Evolutionary conservation across 2,888 invertebrate genomes (phyloP), one percentile per base, ranked within the genome.

Genomic region (Torymus tubicola): DNA sequence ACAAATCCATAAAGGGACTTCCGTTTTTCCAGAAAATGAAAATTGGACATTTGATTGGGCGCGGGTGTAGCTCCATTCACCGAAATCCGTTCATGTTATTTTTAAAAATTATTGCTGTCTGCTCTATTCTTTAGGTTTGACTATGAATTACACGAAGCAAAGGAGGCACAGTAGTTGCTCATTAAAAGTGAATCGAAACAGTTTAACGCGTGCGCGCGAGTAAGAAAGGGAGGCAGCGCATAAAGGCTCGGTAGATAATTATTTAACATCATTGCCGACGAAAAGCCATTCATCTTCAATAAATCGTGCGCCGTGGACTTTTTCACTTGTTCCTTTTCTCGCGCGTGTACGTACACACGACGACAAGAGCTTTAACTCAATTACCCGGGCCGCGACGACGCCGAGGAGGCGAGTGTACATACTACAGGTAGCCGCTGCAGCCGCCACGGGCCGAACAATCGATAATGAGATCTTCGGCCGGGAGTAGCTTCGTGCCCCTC

Each of bases 391-490:
- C 53, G 8, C 52, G 71, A 50, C 1, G 70, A 18, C 16, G 71
- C 74, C 58, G 65, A 31, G 18, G 14, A 50, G 60, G 18, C 52
- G 21, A 5, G 42, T n/a, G 14, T n/a, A n/a, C 42, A 24, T 61
- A 16, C 24, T 21, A 21, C 21, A 24, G 13, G 61, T 61, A 61
- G 42, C 61, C 21, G 61, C 11, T 21, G 12, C 21, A 42, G 67
- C 21, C 24, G 14, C 18, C n/a, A 31, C 75, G 64, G 55, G 8
- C 75, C 21, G 71, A 73, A 81, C 78, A 78, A 81, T 81, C 81
- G 81, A 81, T 74, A 78, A 71, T 81, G 77, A 76, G 81, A 72
- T 70, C 81, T 74, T 73, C 31, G 18, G 52, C 61, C 58, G 58
- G 16, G 58, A 58, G 16, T 18, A 16, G 58, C 24, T 63, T 24